Base-by-base conservation (phyloP, 2,797 vertebrate genomes). In the Perodicticus potto region DNA sequence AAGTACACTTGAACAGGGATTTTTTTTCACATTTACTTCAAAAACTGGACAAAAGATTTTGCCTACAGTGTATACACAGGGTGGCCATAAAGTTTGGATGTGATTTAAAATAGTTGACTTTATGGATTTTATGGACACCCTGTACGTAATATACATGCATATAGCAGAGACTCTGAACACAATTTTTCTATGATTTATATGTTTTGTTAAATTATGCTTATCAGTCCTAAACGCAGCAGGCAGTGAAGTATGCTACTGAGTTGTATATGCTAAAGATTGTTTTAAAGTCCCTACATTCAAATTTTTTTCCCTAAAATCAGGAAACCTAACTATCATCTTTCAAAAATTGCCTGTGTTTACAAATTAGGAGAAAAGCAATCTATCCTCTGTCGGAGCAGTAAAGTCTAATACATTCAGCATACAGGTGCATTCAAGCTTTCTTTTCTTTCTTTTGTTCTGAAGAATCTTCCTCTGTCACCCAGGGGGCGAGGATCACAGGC, bases 21-120 rank as follows among this genome's bases (percentile, higher is more conserved):
- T n/a, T 23, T 49, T 59, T 27, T 53, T 10, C 34, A 77, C 8
- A 49, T 72, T 87, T 94, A 63, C 45, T 82, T 92, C 78, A 88
- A 91, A 85, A 89, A 63, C 10, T 53, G 61, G 49, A 69, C 23
- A 61, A 77, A 91, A 76, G 29, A 92, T 74, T 85, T 67, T 89
- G 25, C 80, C 9, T 32, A 49, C 93, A 89, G 57, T 77, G 61
- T 34, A 23, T 20, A 55, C 11, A 55, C 20, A 53, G 49, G 14
- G 49, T 53, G 14, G 49, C 14, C 49, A 53, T 53, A 53, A 53
- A 53, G 49, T 53, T 53, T 3, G 16, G 13, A 16, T 53, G 49
- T 14, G 14, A 13, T 53, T 53, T 53, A 53, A 53, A 53, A 53
- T 53, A 53, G 49, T 53, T 53, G 49, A 53, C 14, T 13, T 53